phyloP scores from a whole-genome alignment of 2,797 vertebrate species.

The Rallus crepitans region DNA sequence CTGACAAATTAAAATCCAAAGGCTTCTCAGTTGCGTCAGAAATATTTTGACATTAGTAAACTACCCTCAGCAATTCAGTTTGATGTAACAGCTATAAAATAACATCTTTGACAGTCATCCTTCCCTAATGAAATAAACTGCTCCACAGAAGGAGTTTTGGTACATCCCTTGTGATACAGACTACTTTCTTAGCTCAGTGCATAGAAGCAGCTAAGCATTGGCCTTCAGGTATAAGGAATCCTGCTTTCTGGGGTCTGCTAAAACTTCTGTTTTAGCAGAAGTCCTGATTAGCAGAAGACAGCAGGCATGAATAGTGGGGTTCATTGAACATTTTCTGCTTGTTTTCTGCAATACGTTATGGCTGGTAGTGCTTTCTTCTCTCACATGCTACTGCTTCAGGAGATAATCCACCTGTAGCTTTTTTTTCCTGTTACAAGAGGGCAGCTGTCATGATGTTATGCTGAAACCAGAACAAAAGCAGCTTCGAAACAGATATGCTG shows the following conservation, averaged over 20 bases:
- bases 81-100: neutral
- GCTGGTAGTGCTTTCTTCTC: neutral
- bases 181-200: neutral
- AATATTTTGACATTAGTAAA: neutral
- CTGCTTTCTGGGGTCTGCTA: neutral
- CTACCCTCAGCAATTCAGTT: neutral
- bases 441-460: neutral
- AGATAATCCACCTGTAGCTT: neutral
- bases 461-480: neutral
- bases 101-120: neutral
- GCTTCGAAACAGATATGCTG: neutral
- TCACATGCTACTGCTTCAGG: fast-evolving
- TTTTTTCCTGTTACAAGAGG: neutral
- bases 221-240: neutral
- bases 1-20: neutral
- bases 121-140: neutral
- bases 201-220: neutral
- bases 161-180: neutral
- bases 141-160: neutral
- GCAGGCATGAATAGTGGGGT: neutral
- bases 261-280: neutral
- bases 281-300: neutral
- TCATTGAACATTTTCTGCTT: neutral
- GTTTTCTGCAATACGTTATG: neutral
- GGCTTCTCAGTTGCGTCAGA: neutral